Percentiles rank a stretch among this genome's conserved stretches.
These are phyloP conservation scores for Sorex araneus DNA, from an alignment of 2,113 vertebrate species.

Conservation along the genomic window DNA sequence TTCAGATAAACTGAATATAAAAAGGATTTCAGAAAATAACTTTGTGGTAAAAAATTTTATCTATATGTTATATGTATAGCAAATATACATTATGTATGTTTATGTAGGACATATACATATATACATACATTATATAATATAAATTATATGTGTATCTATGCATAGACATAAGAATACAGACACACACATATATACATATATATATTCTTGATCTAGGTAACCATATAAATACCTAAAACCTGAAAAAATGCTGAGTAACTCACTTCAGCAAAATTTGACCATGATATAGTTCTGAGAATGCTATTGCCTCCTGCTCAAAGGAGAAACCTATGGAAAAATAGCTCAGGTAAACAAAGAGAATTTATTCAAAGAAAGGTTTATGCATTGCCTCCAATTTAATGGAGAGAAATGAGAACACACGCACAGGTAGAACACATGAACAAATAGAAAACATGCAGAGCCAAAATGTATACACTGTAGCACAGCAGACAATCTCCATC, in stretches of 20 bases:
- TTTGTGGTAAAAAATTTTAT: background rate
- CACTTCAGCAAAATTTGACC: conserved; percentile 3
- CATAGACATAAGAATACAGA: too few species aligned
- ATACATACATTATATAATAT: background rate
- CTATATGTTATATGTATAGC: background rate
- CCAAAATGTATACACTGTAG: too few species aligned
- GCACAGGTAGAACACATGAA: background rate
- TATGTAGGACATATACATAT: background rate
- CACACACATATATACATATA: too few species aligned
- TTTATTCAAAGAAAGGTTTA: too few species aligned
- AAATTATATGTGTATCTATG: too few species aligned
- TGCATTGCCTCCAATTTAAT: too few species aligned
- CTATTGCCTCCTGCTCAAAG: background rate
- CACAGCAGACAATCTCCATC: background rate
- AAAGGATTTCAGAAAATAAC: conserved; percentile 3
- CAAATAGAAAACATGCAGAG: background rate
- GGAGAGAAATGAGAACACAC: background rate
- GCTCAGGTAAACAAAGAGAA: background rate
- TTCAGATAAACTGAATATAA: background rate
- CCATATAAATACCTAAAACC: background rate
- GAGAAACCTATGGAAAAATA: conserved; percentile 37
- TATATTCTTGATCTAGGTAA: background rate
- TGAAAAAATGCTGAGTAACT: background rate
- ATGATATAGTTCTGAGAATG: background rate
- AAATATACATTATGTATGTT: too few species aligned